These are phyloP conservation scores for Hylia prasina DNA, from an alignment of 2,113 vertebrate genomes.

Conservation along the genomic window DNA sequence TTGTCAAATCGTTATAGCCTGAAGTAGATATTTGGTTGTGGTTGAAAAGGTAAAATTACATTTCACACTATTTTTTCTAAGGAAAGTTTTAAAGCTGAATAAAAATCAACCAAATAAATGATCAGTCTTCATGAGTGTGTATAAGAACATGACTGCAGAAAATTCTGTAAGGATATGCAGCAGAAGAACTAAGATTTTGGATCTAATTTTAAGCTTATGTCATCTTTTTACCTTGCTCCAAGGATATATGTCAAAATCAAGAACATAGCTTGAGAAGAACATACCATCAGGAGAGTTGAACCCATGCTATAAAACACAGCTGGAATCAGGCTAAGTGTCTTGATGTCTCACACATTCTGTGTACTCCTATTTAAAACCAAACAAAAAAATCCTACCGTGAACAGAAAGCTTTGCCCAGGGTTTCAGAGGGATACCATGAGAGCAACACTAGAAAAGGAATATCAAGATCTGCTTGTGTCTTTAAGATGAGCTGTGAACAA, in stretches of 20 bases:
- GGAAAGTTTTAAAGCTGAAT: not conserved
- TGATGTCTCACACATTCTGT: not conserved
- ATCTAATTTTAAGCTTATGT: not conserved
- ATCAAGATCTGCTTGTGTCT: rapidly evolving
- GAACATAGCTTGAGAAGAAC: too few species aligned
- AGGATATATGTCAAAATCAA: not conserved
- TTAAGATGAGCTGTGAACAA: not conserved
- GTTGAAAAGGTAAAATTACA: not conserved
- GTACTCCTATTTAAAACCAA: not conserved
- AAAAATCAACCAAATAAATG: not conserved
- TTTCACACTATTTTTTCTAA: not conserved
- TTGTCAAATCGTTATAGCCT: not conserved
- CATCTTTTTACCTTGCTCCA: not conserved
- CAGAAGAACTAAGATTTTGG: not conserved
- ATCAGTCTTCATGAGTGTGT: not conserved
- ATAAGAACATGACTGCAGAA: not conserved
- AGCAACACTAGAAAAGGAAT: not conserved
- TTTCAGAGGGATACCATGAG: not conserved
- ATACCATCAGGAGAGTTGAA: not conserved
- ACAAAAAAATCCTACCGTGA: not conserved
- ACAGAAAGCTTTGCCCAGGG: not conserved
- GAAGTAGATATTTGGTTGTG: not conserved
- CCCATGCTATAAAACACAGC: not conserved
- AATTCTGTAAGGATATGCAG: not conserved
- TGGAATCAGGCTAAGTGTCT: not conserved